Evolutionary conservation across 64 coral and sea anemone species (phyloP).

Genomic region (Astreopora myriophthalma): DNA sequence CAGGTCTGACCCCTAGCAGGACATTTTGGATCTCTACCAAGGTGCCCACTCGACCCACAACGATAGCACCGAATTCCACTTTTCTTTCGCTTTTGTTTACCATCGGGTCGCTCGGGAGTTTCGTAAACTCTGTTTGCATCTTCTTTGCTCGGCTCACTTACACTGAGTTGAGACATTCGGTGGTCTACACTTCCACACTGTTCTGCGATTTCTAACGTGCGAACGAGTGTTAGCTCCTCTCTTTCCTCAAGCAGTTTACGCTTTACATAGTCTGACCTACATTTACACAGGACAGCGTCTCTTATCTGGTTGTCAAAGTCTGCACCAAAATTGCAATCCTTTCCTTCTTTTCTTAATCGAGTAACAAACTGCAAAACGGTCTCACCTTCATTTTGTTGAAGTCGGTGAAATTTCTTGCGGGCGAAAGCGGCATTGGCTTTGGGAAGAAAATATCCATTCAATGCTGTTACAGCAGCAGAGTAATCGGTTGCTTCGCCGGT

Average conservation of each 20-base stretch:
- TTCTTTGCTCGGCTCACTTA: background rate
- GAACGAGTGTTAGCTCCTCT: background rate
- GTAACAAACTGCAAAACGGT: conserved; percentile 44
- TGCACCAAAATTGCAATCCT: background rate
- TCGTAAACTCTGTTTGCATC: background rate
- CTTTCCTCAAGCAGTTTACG: conserved; percentile 57
- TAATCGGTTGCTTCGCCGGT: no score
- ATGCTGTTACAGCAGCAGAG: background rate
- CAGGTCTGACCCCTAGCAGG: conserved; percentile 33
- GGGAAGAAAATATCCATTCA: conserved; percentile 29
- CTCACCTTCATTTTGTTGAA: background rate
- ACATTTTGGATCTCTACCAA: conserved; percentile 30
- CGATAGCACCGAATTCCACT: background rate
- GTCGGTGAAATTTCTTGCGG: background rate
- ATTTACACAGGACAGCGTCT: conserved; percentile 14
- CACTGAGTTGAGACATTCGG: conserved; percentile 17
- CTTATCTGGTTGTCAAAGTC: conserved; percentile 30
- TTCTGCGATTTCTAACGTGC: conserved; percentile 26
- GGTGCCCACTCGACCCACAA: conserved; percentile 1
- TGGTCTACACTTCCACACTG: conserved; percentile 52
- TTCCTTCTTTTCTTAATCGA: background rate
- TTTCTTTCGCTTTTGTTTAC: background rate
- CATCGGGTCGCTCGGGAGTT: background rate
- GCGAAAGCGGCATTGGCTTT: background rate
- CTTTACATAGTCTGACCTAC: conserved; percentile 17